phyloP scores from a whole-genome alignment of 2,113 vertebrate genomes.

The Pituophis catenifer region DNA sequence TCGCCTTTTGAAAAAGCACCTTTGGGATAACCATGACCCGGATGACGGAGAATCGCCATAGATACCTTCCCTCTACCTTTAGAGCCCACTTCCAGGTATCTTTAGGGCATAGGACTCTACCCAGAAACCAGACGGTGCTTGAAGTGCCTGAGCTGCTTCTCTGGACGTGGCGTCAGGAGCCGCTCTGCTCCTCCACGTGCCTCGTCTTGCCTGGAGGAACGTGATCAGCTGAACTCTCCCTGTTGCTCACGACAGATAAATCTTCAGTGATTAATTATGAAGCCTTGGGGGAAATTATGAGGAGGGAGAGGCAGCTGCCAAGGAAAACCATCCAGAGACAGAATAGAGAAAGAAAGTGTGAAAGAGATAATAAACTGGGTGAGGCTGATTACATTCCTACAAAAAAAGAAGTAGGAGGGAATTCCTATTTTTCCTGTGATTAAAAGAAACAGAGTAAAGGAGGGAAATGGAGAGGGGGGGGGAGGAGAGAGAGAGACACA shows the following conservation, averaged over 20 bases:
- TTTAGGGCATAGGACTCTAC: fast-evolving
- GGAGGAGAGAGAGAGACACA: too few relatives aligned
- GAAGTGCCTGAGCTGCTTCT: too few relatives aligned
- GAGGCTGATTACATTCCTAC: background rate
- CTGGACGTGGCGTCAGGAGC: background rate
- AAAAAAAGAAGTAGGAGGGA: too few relatives aligned
- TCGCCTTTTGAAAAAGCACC: background rate
- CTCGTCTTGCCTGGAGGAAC: fast-evolving
- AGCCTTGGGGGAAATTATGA: background rate
- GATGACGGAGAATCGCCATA: background rate
- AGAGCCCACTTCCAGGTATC: background rate
- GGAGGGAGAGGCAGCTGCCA: background rate
- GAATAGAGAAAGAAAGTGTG: background rate
- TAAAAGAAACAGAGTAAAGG: too few relatives aligned
- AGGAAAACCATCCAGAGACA: background rate
- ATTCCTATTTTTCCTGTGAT: too few relatives aligned
- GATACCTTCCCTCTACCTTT: too few relatives aligned
- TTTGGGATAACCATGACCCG: background rate
- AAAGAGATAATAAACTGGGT: background rate
- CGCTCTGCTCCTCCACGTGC: fast-evolving
- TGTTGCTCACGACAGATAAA: background rate
- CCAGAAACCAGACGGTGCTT: background rate
- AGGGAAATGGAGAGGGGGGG: background rate
- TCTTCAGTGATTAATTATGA: fast-evolving
- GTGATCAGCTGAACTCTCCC: fast-evolving